Conservation (phyloP, 2,888 invertebrate species). For the Formica aserva region DNA sequence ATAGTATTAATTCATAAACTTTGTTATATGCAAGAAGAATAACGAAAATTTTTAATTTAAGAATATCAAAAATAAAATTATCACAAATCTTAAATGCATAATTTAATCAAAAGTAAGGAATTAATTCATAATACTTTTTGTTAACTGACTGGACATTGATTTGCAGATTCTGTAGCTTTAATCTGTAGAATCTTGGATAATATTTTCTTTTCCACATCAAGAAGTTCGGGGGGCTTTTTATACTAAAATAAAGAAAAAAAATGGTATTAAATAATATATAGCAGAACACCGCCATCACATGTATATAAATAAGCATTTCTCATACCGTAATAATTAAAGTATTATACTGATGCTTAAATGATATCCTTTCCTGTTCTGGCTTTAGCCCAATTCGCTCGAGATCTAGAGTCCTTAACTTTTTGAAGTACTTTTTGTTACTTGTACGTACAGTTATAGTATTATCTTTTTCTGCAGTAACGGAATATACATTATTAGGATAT, state of each 20-base stretch:
- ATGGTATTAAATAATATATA: slow-evolving; percentile 1
- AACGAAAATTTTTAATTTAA: neutral
- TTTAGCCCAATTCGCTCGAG: slow-evolving; percentile 89
- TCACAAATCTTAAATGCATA: neutral
- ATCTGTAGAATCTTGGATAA: slow-evolving; percentile 80
- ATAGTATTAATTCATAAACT: neutral
- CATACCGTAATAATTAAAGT: slow-evolving; percentile 92
- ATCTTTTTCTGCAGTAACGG: slow-evolving; percentile 89
- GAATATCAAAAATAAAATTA: neutral
- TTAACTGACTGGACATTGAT: slow-evolving; percentile 84
- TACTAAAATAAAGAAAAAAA: slow-evolving; percentile 87
- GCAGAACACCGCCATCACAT: neutral
- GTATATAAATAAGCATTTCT: slow-evolving; percentile 22
- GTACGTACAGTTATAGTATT: slow-evolving; percentile 91
- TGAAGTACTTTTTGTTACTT: slow-evolving; percentile 93
- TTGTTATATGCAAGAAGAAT: neutral
- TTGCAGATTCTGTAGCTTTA: slow-evolving; percentile 76
- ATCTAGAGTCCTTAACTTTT: slow-evolving; percentile 90
- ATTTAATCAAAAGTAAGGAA: neutral
- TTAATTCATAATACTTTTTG: slow-evolving; percentile 48
- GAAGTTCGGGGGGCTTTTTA: slow-evolving; percentile 90
- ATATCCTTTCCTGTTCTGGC: slow-evolving; percentile 89
- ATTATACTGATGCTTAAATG: slow-evolving; percentile 91
- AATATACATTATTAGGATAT: slow-evolving; percentile 91
- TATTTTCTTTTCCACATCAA: slow-evolving; percentile 89